Conservation (phyloP, 2,797 vertebrate genomes). For the Mallotus villosus region DNA sequence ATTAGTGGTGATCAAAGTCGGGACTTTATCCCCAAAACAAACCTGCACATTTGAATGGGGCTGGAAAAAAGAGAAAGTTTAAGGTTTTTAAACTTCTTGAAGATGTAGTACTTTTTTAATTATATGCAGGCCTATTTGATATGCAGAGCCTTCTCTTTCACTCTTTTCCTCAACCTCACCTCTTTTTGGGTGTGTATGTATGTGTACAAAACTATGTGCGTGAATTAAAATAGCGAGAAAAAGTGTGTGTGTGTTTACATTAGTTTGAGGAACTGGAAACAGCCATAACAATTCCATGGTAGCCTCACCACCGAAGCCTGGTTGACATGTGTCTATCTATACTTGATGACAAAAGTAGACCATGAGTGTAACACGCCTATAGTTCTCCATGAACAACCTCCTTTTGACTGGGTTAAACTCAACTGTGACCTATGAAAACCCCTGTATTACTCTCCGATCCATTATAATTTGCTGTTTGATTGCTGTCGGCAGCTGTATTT, state of each 20-base stretch:
- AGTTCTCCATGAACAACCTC: background rate
- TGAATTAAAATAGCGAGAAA: background rate
- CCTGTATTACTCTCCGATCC: constrained; percentile 76
- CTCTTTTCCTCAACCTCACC: background rate
- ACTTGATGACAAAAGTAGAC: constrained; percentile 8
- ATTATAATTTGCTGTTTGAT: constrained; percentile 73
- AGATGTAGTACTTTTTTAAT: constrained; percentile 48
- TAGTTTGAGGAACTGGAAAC: background rate
- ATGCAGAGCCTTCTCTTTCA: background rate
- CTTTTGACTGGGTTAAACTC: constrained; percentile 7
- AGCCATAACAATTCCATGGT: background rate
- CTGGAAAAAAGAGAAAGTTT: constrained; percentile 42
- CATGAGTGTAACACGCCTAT: constrained; percentile 1
- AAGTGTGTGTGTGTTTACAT: background rate
- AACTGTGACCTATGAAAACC: constrained; percentile 58
- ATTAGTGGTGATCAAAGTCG: constrained; percentile 80
- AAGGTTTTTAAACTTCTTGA: constrained; percentile 58
- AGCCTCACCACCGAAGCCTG: background rate
- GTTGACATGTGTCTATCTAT: background rate
- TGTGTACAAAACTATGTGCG: background rate
- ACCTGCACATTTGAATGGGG: constrained; percentile 78
- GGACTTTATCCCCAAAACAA: constrained; percentile 80
- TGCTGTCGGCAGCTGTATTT: constrained; percentile 80
- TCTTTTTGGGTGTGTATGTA: constrained; percentile 29
- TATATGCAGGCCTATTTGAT: constrained; percentile 39